Evolutionary conservation across 2,888 invertebrate genomes (phyloP), one percentile per base, ranked within the genome.

Genomic region (Megaustenia siamemsis): DNA sequence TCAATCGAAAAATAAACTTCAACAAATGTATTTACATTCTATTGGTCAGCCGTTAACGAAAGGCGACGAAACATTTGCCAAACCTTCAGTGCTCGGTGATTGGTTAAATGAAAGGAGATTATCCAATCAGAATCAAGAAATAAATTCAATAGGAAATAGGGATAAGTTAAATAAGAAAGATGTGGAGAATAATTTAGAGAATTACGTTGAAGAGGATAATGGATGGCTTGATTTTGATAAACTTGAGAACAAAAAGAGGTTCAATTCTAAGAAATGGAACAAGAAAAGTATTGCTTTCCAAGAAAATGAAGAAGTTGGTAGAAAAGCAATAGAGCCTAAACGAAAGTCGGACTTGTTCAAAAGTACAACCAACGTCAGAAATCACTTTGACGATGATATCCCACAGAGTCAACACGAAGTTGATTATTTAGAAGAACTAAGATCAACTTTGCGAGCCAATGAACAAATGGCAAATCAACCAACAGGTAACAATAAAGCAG

Each of bases 41-140:
- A 28, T 63, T n/a, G 10, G 45, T 32, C 43, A 32, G 4, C 76
- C 15, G 8, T 32, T 76, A 21, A 15, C 76, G 28, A 24, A 32
- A 5, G 35, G 24, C 15, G 49, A 56, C 21, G 28, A 15, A 10
- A 28, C 32, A 43, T 83, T 45, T 40, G 76, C 82, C 15, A 45
- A 66, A 10, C 24, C 82, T 1, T 28, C 60, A 32, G 63, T 82
- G 1, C 60, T 82, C n/a, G 43, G 73, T 60, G 82, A 82, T 24
- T 80, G 69, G 80, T 40, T 35, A n/a, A 49, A 53, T 18, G 32
- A 80, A 0, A n/a, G 53, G 1, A 28, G 24, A 0, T 35, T 0
- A 49, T 66, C 66, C 66, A 18, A 32, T 32, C 3, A 6, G 28
- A 49, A 73, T 35, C 43, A 49, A 21, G 49, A 32, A 6, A 73